Conservation (phyloP, 2,888 invertebrate genomes). For the Erpobdella octoculata region DNA sequence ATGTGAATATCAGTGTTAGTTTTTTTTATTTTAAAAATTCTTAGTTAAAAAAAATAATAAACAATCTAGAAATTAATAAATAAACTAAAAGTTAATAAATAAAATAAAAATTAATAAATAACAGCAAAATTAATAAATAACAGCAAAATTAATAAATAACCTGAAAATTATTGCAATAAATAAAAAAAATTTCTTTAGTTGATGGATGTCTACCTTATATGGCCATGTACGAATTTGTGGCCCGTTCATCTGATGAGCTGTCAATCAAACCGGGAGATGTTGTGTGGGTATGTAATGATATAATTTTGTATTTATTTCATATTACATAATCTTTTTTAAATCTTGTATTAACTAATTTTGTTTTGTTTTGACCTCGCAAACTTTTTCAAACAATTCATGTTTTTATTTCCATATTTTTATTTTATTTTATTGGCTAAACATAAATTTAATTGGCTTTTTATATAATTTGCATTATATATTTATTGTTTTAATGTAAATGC, state of each 20-base stretch:
- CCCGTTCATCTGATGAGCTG: constrained; percentile 83
- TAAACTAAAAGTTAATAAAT: too few relatives aligned
- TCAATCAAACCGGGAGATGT: constrained; percentile 87
- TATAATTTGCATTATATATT: too few relatives aligned
- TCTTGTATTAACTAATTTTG: neutral
- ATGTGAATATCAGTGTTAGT: too few relatives aligned
- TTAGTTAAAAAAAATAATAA: too few relatives aligned
- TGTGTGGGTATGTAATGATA: constrained; percentile 55
- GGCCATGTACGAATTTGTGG: constrained; percentile 85
- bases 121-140: neutral
- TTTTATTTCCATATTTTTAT: too few relatives aligned
- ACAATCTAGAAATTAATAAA: too few relatives aligned
- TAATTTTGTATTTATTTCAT: neutral
- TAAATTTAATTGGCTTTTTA: too few relatives aligned
- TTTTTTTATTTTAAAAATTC: too few relatives aligned
- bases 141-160: neutral
- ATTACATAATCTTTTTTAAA: neutral
- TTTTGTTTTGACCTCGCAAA: neutral
- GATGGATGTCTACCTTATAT: constrained; percentile 55
- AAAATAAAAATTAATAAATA: too few relatives aligned
- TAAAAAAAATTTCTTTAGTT: neutral
- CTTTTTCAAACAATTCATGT: neutral
- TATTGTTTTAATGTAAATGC: too few relatives aligned
- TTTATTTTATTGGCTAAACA: too few relatives aligned
- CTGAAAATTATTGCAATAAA: neutral